Evolutionary conservation across 2,888 invertebrate genomes (phyloP), one percentile per base, ranked within the genome.

Genomic region (Hybos culiciformis): DNA sequence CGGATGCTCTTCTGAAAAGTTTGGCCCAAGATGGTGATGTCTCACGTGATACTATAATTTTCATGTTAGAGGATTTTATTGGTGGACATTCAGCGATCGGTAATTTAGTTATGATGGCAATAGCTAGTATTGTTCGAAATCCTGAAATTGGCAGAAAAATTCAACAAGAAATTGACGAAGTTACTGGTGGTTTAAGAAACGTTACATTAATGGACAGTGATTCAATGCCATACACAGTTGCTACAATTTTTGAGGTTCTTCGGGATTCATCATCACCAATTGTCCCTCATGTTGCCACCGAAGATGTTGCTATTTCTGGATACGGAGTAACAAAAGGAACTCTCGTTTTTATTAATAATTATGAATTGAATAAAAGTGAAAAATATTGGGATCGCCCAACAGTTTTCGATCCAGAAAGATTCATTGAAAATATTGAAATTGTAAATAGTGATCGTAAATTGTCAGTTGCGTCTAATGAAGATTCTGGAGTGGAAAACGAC

Each of bases 81-180:
- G 90, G 90, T 0, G 90, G 90, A 0, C 87, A 88, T 58, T 83
- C 88, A 1, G 90, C 90, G 1, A 78, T 91, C 11, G 86, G 86
- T 0, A 90, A 90, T 59, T 66, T 90, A 20, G 75, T 86, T 1
- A 83, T 86, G 80, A 65, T 88, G 9, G 74, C 79, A 5, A 59
- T 88, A 1, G 78, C 82, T 0, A 76, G 78, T 46, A 72, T 82
- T 1, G 78, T 79, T 0, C 70, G 75, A 45, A 72, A 80, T 56
- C 78, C 79, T 0, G 71, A 75, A 40, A 76, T 82, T 0, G 78
- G 73, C 0, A 67, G 63, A 46, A 73, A 72, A 52, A 76, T 88
- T 20, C 78, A 77, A 48, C 61, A 71, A 2, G 87, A 88, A 69
- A 75, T 82, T 3, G 80, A 83, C 45, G 55, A 57, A 0, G 67